Evolutionary conservation across 2,888 invertebrate species (phyloP).

Genomic region (Ophion ventricosus): DNA sequence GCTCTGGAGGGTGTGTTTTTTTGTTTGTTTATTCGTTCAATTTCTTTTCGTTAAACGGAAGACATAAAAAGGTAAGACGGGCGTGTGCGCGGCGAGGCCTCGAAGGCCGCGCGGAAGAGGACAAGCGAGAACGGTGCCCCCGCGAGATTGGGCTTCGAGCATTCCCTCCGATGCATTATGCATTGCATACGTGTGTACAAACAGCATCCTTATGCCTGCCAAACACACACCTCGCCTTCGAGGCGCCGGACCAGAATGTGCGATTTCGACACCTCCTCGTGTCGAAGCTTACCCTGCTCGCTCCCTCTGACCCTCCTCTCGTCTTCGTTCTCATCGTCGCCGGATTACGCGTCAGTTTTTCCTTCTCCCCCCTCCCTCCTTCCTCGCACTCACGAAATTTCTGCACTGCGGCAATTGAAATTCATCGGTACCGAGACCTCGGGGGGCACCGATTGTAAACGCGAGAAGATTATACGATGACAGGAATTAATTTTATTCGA

Average conservation of each 20-base stretch:
- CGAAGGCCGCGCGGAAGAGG: slow-evolving; percentile 64
- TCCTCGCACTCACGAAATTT: slow-evolving; percentile 42
- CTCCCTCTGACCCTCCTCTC: neutral
- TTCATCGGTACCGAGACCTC: slow-evolving; percentile 14
- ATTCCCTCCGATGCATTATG: slow-evolving; percentile 39
- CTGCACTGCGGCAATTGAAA: slow-evolving; percentile 7
- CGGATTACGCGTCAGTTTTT: slow-evolving; percentile 49
- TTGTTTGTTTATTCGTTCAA: neutral
- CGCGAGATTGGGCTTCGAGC: slow-evolving; percentile 28
- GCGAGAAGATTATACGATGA: slow-evolving; percentile 37
- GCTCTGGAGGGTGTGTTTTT: neutral
- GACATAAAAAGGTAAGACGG: slow-evolving; percentile 62
- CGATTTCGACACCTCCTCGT: slow-evolving; percentile 60
- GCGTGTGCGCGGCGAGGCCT: slow-evolving; percentile 41
- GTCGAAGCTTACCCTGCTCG: neutral
- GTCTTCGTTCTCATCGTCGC: slow-evolving; percentile 53
- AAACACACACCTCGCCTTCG: slow-evolving; percentile 54
- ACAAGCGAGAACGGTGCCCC: slow-evolving; percentile 48
- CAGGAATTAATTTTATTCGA: slow-evolving; percentile 30
- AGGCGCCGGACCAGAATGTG: slow-evolving; percentile 66
- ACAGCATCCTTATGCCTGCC: slow-evolving; percentile 49
- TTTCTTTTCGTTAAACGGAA: slow-evolving; percentile 49
- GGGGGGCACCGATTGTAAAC: slow-evolving; percentile 16
- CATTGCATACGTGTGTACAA: slow-evolving; percentile 37
- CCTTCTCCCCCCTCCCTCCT: slow-evolving; percentile 7